Evolutionary conservation across 1,140 invertebrate genomes (phyloP).

Genomic region (Drosophila obscura): DNA sequence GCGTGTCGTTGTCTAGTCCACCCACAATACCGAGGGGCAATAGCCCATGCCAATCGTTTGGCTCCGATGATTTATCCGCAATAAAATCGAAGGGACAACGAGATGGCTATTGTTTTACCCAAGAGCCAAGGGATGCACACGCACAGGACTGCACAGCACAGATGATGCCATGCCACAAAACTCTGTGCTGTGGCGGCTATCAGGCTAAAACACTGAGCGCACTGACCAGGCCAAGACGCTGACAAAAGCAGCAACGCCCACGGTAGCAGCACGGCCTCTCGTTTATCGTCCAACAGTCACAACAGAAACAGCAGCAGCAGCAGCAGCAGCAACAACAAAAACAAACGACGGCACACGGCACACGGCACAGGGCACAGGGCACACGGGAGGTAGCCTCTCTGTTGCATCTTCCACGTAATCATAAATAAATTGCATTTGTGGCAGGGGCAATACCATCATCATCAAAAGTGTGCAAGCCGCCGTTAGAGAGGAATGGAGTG

Average conservation of each 20-base stretch:
- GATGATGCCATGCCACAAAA: conserved; percentile 18
- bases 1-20: conserved; percentile 38
- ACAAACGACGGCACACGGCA: background rate
- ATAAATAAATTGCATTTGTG: conserved; percentile 59
- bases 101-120: background rate
- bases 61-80: conserved; percentile 67
- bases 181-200: conserved; percentile 5
- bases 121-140: conserved; percentile 21
- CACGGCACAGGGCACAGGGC: no score
- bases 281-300: conserved; percentile 48
- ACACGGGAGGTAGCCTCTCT: no score
- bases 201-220: conserved; percentile 8
- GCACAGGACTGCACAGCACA: conserved; percentile 15
- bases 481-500: no score
- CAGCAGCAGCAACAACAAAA: conserved; percentile 52
- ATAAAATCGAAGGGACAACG: conserved; percentile 60
- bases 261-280: conserved; percentile 23
- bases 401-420: conserved; percentile 20
- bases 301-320: conserved; percentile 56
- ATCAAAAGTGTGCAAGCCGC: conserved; percentile 27
- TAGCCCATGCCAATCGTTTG: background rate
- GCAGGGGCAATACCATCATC: conserved; percentile 18
- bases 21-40: conserved; percentile 26
- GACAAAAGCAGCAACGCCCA: conserved; percentile 47
- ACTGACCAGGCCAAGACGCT: conserved; percentile 26